These are phyloP conservation scores for Archips xylosteana DNA, from an alignment of 2,888 invertebrate genomes.

Conservation along the genomic window DNA sequence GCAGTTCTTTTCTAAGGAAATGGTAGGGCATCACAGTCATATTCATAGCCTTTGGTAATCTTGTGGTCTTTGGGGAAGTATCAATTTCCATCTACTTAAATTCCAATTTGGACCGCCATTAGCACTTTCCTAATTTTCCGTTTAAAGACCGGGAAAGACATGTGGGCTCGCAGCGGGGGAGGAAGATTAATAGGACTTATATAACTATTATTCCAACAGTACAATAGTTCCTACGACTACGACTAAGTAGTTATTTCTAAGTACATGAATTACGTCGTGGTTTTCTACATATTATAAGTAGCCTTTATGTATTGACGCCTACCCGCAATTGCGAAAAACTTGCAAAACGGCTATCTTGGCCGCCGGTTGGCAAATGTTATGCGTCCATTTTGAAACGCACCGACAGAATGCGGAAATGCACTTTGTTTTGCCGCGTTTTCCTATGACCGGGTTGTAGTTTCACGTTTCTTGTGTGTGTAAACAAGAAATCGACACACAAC, in stretches of 20 bases:
- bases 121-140: too few species aligned
- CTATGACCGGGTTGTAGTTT: constrained; percentile 64
- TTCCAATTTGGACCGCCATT: too few species aligned
- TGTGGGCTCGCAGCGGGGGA: too few species aligned
- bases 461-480: constrained; percentile 66
- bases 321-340: constrained; percentile 62
- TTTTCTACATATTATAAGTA: background rate
- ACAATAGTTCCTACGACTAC: too few species aligned
- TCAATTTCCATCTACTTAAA: too few species aligned
- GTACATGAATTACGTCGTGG: background rate
- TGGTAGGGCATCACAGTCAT: too few species aligned
- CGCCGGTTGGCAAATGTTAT: constrained; percentile 53
- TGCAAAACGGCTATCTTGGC: constrained; percentile 53
- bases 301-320: constrained; percentile 51
- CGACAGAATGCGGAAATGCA: constrained; percentile 68
- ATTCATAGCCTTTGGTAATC: too few species aligned
- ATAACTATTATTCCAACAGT: too few species aligned
- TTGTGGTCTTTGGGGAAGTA: too few species aligned
- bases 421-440: constrained; percentile 62
- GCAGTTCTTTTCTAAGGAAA: too few species aligned
- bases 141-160: too few species aligned
- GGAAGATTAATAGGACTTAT: too few species aligned
- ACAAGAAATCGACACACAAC: constrained; percentile 75
- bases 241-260: background rate
- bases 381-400: constrained; percentile 67